Base-by-base conservation (phyloP, 2,113 vertebrate genomes). In the Uria aalge region DNA sequence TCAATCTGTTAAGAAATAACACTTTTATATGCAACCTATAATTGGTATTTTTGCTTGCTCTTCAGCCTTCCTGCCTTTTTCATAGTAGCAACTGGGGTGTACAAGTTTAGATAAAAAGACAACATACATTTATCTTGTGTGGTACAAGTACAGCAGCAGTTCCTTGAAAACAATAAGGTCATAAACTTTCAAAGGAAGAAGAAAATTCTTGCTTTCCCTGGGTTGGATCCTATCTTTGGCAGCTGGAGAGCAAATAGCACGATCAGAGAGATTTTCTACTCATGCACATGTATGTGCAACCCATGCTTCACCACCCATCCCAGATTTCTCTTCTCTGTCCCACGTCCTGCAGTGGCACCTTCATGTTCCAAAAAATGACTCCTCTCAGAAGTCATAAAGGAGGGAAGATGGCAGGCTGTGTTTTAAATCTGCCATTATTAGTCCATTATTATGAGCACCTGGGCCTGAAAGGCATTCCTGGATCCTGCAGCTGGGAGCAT, bases 261-360 rank as follows among this genome's bases (percentile, higher is more conserved):
- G 7, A 15, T 59, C 66, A 86, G 67, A 50, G 27, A n/a, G 7
- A 68, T 64, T 74, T 75, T 50, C 41, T 62, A 8, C 15, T 63
- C 9, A 3, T 14, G 38, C n/a, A 67, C 56, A 69, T 0, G 0
- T 40, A 2, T 3, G 5, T 55, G 24, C 7, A 78, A 29, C 26
- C 36, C 67, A 20, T 55, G n/a, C 36, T 91, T 89, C 60, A 52
- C 23, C 32, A 50, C 11, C 3, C 23, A 21, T 12, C 27, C 23
- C 56, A 85, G 16, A 40, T 64, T 93, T 60, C 36, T 90, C 22
- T 52, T 69, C 45, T 81, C 4, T 50, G 32, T n/a, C 45, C 41
- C 9, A 26, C 3, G 2, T 41, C 81, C 40, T 90, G 32, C 43
- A 68, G 24, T 40, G 48, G 11, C 24, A 63, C 15, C 16, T 68